These are phyloP conservation scores for Poecile montanus DNA, from an alignment of 2,797 vertebrate species.

Conservation along the genomic window DNA sequence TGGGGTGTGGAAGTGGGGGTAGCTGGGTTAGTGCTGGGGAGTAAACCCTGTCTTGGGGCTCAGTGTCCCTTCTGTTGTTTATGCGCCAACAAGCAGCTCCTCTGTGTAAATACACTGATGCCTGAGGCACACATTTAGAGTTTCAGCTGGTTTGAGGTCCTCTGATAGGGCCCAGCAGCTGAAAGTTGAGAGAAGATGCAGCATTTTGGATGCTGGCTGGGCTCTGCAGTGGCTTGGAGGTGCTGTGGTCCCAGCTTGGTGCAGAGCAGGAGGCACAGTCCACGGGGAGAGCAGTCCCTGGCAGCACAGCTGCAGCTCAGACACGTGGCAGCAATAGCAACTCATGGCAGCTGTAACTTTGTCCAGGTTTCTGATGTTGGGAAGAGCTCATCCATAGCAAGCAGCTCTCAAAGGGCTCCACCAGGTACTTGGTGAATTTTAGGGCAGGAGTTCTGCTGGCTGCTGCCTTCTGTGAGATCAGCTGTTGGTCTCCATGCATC, in stretches of 20 bases:
- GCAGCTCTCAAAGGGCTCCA: neutral
- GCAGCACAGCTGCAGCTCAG: neutral
- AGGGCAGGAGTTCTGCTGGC: neutral
- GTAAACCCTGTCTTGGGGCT: neutral
- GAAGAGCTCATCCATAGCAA: neutral
- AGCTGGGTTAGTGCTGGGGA: neutral
- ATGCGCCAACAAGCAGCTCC: neutral
- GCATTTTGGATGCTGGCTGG: neutral
- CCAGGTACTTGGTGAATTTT: neutral
- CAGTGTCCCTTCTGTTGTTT: neutral
- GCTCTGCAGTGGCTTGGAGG: neutral
- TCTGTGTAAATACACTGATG: neutral
- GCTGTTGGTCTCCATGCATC: neutral
- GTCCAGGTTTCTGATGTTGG: neutral
- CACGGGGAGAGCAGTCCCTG: fast-evolving
- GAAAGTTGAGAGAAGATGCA: fast-evolving
- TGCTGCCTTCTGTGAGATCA: neutral
- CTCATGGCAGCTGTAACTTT: neutral
- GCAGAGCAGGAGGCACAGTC: neutral
- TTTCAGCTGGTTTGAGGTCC: neutral
- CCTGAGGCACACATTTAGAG: neutral
- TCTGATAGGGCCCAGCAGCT: neutral
- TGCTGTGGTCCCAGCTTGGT: neutral
- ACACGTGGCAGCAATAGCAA: neutral
- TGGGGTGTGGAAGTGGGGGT: neutral